Base-by-base conservation (phyloP, 1,140 invertebrate genomes). In the Popillia japonica region DNA sequence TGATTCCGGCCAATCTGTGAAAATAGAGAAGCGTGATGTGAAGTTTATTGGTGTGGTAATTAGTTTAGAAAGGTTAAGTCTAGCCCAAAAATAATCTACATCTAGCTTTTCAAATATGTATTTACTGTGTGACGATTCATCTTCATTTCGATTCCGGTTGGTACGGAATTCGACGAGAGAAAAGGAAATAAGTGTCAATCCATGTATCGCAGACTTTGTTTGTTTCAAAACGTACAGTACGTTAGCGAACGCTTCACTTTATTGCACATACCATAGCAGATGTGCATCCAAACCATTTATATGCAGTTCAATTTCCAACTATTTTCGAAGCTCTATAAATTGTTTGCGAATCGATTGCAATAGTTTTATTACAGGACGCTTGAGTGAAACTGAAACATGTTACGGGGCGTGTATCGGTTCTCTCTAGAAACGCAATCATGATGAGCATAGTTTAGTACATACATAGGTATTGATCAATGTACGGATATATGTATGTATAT, bases 1-100 rank as follows among this genome's bases (percentile, higher is more conserved):
- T 3, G 92, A 88, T 83, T 94, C 92, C 9, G 93, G 93, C 55
- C 89, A 85, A 81, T 90, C 92, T 93, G 11, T 23, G 41, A 76
- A 34, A 76, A 55, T 14, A 74, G 27, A 42, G n/a, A 34, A n/a
- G n/a, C n/a, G n/a, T n/a, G n/a, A n/a, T n/a, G n/a, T n/a, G n/a
- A n/a, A n/a, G n/a, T n/a, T n/a, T n/a, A n/a, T n/a, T n/a, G n/a
- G n/a, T n/a, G n/a, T n/a, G n/a, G n/a, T n/a, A n/a, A n/a, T n/a
- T n/a, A n/a, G n/a, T n/a, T n/a, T n/a, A n/a, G n/a, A n/a, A n/a
- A n/a, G n/a, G n/a, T n/a, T n/a, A n/a, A n/a, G n/a, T n/a, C n/a
- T n/a, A n/a, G n/a, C n/a, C n/a, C n/a, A n/a, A n/a, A n/a, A n/a
- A n/a, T n/a, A n/a, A n/a, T n/a, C n/a, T n/a, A n/a, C n/a, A n/a